These are phyloP conservation scores for Aldrovandia affinis DNA, from an alignment of 2,797 vertebrate species.

Conservation along the genomic window DNA sequence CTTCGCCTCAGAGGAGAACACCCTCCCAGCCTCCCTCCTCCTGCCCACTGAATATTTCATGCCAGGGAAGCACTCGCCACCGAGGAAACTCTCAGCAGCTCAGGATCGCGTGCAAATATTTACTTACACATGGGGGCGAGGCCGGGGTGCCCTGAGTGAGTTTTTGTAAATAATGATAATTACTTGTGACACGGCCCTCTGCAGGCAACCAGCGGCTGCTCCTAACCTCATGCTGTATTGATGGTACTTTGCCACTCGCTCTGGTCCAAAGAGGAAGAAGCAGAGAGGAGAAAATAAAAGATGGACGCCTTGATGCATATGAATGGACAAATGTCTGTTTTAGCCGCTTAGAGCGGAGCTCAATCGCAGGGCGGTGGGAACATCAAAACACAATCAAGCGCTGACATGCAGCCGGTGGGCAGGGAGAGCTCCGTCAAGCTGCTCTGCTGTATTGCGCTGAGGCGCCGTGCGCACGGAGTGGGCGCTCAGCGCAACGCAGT, in stretches of 20 bases:
- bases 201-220: slow-evolving; percentile 70
- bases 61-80: slow-evolving; percentile 75
- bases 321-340: slow-evolving; percentile 92
- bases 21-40: slow-evolving; percentile 39
- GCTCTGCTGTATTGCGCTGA: background rate
- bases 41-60: slow-evolving; percentile 90
- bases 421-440: slow-evolving; percentile 48
- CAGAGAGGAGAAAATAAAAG: slow-evolving; percentile 53
- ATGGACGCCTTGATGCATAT: slow-evolving; percentile 76
- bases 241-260: slow-evolving; percentile 66
- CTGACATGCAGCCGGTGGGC: slow-evolving; percentile 78
- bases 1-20: slow-evolving; percentile 63
- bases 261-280: slow-evolving; percentile 42
- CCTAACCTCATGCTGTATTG: slow-evolving; percentile 59
- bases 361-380: slow-evolving; percentile 81
- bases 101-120: slow-evolving; percentile 90
- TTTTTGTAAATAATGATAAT: slow-evolving; percentile 88
- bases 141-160: slow-evolving; percentile 79
- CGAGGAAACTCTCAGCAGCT: slow-evolving; percentile 78
- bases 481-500: slow-evolving; percentile 33
- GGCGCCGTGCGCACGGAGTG: background rate
- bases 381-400: slow-evolving; percentile 90
- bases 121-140: slow-evolving; percentile 78
- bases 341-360: slow-evolving; percentile 86
- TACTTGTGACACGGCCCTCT: slow-evolving; percentile 81